Conservation (phyloP, 1,140 invertebrate species). For the Zaprionus tsacasi region DNA sequence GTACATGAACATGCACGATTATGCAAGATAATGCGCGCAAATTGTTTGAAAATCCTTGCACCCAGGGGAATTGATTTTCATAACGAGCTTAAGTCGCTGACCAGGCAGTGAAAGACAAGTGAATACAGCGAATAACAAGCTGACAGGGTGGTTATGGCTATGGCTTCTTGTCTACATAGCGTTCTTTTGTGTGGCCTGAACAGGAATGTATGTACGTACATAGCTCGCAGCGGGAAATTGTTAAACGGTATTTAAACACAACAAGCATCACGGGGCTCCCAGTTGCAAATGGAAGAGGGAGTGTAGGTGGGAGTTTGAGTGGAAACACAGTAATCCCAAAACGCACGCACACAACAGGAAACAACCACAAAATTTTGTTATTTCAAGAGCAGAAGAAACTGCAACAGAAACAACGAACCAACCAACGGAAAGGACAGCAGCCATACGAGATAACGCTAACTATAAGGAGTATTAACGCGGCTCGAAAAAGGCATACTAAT, state of each 20-base stretch:
- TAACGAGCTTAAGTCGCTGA: slow-evolving; percentile 36
- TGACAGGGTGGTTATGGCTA: slow-evolving; percentile 45
- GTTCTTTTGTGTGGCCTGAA: slow-evolving; percentile 47
- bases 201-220: not conserved
- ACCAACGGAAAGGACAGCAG: slow-evolving; percentile 45
- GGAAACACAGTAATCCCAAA: slow-evolving; percentile 66
- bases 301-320: slow-evolving; percentile 23
- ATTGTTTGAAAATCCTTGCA: slow-evolving; percentile 70
- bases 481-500: slow-evolving; percentile 54
- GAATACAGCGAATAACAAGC: slow-evolving; percentile 9
- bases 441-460: slow-evolving; percentile 59
- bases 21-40: slow-evolving; percentile 65
- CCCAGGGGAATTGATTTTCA: slow-evolving; percentile 56
- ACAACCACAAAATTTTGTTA: slow-evolving; percentile 79
- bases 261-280: slow-evolving; percentile 41
- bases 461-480: slow-evolving; percentile 61
- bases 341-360: slow-evolving; percentile 76
- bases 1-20: not conserved
- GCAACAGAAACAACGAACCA: slow-evolving; percentile 16
- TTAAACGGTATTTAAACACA: slow-evolving; percentile 80
- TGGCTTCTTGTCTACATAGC: slow-evolving; percentile 26
- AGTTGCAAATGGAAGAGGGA: slow-evolving; percentile 17
- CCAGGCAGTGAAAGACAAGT: slow-evolving; percentile 8
- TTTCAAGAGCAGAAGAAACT: slow-evolving; percentile 62
- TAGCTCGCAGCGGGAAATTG: slow-evolving; percentile 71